phyloP scores from a whole-genome alignment of 92 coral and sea anemone genomes.

The Zoanthus solanderi region DNA sequence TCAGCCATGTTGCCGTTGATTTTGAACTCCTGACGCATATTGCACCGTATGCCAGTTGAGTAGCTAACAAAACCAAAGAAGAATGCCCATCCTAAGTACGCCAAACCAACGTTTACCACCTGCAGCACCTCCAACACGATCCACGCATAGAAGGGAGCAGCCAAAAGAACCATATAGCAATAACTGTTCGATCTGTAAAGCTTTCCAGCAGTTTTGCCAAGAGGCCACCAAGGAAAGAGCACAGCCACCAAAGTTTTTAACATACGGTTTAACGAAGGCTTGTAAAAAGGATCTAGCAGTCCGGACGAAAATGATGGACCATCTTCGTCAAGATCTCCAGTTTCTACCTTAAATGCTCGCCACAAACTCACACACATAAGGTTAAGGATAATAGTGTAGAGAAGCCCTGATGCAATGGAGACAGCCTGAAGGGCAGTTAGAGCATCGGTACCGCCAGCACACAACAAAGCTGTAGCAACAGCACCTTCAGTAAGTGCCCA shows the following conservation, averaged over 20 bases:
- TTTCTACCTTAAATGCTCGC: slow-evolving; percentile 82
- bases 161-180: slow-evolving; percentile 69
- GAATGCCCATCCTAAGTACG: slow-evolving; percentile 76
- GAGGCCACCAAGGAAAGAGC: slow-evolving; percentile 74
- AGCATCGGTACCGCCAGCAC: slow-evolving; percentile 79
- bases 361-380: slow-evolving; percentile 87
- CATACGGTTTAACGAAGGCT: slow-evolving; percentile 28
- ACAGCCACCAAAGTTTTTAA: slow-evolving; percentile 59
- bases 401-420: slow-evolving; percentile 78
- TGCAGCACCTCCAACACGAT: slow-evolving; percentile 63
- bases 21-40: slow-evolving; percentile 78
- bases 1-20: slow-evolving; percentile 82
- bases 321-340: slow-evolving; percentile 80
- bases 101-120: slow-evolving; percentile 61
- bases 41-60: slow-evolving; percentile 66
- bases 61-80: slow-evolving; percentile 76
- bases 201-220: slow-evolving; percentile 76
- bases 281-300: slow-evolving; percentile 58
- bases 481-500: slow-evolving; percentile 81
- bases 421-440: slow-evolving; percentile 83
- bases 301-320: slow-evolving; percentile 78
- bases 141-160: slow-evolving; percentile 73
- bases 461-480: slow-evolving; percentile 84
- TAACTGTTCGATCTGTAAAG: slow-evolving; percentile 51
- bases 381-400: slow-evolving; percentile 81